Base-by-base conservation (phyloP, 2,113 vertebrate species). In the Dolichotis patagonum region DNA sequence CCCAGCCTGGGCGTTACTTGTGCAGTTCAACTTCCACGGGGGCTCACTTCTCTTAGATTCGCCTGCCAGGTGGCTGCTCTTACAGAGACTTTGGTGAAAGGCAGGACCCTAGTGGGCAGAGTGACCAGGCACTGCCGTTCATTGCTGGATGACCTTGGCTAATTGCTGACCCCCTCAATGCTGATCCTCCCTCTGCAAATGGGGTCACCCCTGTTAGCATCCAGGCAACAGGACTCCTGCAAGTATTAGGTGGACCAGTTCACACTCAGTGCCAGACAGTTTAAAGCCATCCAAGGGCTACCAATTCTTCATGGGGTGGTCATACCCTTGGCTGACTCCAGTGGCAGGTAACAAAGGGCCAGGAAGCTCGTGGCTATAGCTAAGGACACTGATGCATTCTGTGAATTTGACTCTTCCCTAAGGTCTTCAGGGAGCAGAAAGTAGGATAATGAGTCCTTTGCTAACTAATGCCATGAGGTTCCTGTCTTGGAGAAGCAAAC, bases 371-470 rank as follows among this genome's bases (percentile, higher is more conserved):
- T 54, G 6, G 11, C 56, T 56, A 22, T 38, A 13, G 46, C 58
- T 43, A 52, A 32, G 38, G 2, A 1, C 3, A 11, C 14, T 0
- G 41, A 1, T 38, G 65, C 28, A 24, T 52, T 20, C 17, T 1
- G 5, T 12, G 8, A 26, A 63, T 7, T 20, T 82, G 54, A 32
- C 58, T 67, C 41, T 63, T 30, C 78, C 17, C 46, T 14, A 24
- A 65, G 65, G 17, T 24, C 52, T 0, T 49, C 49, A 0, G 2
- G 5, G 67, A 5, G 19, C 41, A 60, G 41, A 17, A 1, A 1
- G 49, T 7, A 3, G 58, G 19, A 52, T 32, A 65, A 35, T 6
- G 85, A 52, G 28, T 24, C 10, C 69, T 12, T 28, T 11, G 32
- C 17, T 41, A 41, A 26, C 38, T 75, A n/a, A n/a, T n/a, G n/a